Evolutionary conservation across 2,888 invertebrate genomes (phyloP).

Genomic region (Lacanobia wlatinum): DNA sequence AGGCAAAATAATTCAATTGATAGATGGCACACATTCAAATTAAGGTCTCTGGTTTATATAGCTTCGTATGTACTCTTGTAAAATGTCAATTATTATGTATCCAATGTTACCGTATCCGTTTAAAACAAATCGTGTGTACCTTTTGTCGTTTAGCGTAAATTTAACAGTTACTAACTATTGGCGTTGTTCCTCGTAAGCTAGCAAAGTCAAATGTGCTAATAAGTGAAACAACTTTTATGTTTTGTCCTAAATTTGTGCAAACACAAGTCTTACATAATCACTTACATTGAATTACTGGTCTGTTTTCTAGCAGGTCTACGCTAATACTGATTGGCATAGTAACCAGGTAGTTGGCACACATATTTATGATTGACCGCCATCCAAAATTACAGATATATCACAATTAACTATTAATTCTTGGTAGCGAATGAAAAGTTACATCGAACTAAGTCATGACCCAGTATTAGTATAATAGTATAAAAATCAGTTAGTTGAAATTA

Average conservation of each 20-base stretch:
- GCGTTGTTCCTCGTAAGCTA: slow-evolving; percentile 32
- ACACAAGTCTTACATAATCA: slow-evolving; percentile 19
- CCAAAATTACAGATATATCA: slow-evolving; percentile 23
- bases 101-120: slow-evolving; percentile 9
- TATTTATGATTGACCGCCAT: slow-evolving; percentile 1
- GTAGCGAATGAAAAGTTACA: slow-evolving; percentile 46
- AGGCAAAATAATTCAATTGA: slow-evolving; percentile 62
- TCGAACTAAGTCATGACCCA: slow-evolving; percentile 69
- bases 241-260: slow-evolving; percentile 18
- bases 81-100: slow-evolving; percentile 16
- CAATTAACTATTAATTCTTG: slow-evolving; percentile 20
- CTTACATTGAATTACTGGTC: slow-evolving; percentile 5
- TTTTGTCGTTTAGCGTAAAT: slow-evolving; percentile 17
- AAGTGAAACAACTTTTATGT: slow-evolving; percentile 25
- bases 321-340: slow-evolving; percentile 5
- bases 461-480: slow-evolving; percentile 48
- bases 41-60: slow-evolving; percentile 43
- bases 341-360: neutral
- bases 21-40: slow-evolving; percentile 57
- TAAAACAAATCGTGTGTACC: slow-evolving; percentile 1
- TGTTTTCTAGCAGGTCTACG: neutral
- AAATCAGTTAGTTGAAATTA: slow-evolving; percentile 65
- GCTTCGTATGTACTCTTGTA: slow-evolving; percentile 20
- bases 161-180: slow-evolving; percentile 47
- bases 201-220: slow-evolving; percentile 34